Base-by-base conservation (phyloP, 2,113 vertebrate species). In the Erythrocercus mccallii region DNA sequence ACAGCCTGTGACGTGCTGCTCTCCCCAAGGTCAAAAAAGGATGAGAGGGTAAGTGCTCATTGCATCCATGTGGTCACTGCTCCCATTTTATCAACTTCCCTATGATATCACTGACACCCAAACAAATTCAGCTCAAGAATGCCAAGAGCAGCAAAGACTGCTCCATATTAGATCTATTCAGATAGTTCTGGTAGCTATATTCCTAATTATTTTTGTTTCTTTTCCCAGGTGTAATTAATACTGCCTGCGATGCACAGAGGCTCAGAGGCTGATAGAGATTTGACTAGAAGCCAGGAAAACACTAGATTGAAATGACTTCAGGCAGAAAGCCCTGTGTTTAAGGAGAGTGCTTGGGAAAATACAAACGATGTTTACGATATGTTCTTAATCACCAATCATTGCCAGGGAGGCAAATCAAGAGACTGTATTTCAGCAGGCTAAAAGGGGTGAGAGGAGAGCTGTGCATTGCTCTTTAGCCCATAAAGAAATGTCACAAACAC, bases 401-500 rank as follows among this genome's bases (percentile, higher is more conserved):
- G 37, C 45, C 71, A 94, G 57, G 58, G 78, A 91, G 48, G 69
- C 61, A 94, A 88, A 95, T 88, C 71, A 87, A 95, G 74, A 86
- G 27, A 48, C 35, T 62, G 17, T 76, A 86, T 86, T 95, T 97
- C 40, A 94, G 40, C 84, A 96, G 57, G 66, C 74, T 93, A 92
- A 95, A 96, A 91, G 78, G 68, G 77, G 57, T 68, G 80, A 91
- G 76, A 73, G 51, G 37, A 95, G 73, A 81, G 83, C 47, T 92
- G 27, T 45, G n/a, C 66, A 72, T 62, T 95, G 76, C 73, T 95
- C 81, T 86, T 64, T 57, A 72, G 69, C 56, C 78, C 87, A 80
- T 88, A 90, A 93, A 91, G 54, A 96, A 95, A 72, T 79, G 86
- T 95, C 74, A 92, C 54, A 80, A 88, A 58, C 65, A 65, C 53